Conservation (phyloP, 2,113 vertebrate species). For the Motacilla alba region DNA sequence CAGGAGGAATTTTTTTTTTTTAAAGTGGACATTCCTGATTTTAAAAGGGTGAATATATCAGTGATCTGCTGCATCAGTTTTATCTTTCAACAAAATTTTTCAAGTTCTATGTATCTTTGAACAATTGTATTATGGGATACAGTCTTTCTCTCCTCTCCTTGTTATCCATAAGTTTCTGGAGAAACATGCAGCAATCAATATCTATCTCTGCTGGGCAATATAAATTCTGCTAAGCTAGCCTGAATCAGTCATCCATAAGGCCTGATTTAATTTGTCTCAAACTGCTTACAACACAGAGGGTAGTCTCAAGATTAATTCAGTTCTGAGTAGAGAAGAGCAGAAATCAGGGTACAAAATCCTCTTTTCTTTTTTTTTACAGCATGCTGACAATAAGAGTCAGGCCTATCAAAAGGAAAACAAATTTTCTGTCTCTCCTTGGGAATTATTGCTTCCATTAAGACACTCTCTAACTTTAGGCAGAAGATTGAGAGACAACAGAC, state of each 20-base stretch:
- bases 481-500: background rate
- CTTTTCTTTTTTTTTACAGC: background rate
- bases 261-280: background rate
- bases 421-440: background rate
- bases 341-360: background rate
- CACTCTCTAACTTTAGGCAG: background rate
- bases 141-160: background rate
- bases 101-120: background rate
- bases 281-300: background rate
- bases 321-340: background rate
- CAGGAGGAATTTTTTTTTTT: background rate
- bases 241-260: background rate
- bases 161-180: background rate
- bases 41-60: background rate
- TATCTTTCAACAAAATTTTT: background rate
- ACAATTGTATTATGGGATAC: background rate
- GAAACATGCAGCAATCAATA: background rate
- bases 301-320: background rate
- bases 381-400: background rate
- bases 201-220: background rate
- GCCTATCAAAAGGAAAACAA: background rate
- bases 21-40: background rate
- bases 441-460: background rate
- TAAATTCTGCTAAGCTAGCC: background rate
- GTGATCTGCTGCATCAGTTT: background rate